Percentiles rank a stretch among this genome's conserved stretches.
phyloP scores from a whole-genome alignment of 2,797 vertebrate species.

The Chaetophractus vellerosus region DNA sequence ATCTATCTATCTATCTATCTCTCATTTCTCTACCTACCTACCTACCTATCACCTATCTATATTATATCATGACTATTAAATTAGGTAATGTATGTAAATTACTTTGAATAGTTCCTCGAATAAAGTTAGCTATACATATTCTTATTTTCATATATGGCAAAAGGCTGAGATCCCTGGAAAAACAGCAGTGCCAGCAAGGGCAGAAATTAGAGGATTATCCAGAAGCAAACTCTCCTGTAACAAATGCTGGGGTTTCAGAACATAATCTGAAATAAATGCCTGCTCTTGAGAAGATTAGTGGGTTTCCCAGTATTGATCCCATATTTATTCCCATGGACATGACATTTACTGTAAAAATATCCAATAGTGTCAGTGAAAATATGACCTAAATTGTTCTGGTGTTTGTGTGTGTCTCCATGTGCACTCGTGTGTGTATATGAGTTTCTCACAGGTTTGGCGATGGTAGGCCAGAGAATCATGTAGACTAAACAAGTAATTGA shows the following conservation, averaged over 20 bases:
- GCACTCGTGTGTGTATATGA: not conserved
- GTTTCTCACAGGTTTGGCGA: not conserved
- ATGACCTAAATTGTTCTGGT: not conserved
- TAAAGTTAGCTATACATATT: not conserved
- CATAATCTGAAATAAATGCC: constrained; percentile 1
- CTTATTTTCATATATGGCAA: constrained; percentile 7
- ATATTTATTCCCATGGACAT: constrained; percentile 1
- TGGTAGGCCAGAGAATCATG: not conserved
- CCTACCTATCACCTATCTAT: too few species aligned
- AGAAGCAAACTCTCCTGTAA: constrained; percentile 20
- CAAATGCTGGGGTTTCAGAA: not conserved
- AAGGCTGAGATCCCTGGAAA: not conserved
- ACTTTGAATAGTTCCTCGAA: not conserved
- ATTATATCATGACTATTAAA: not conserved
- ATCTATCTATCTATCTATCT: too few species aligned
- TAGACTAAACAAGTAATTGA: not conserved
- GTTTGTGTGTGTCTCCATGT: not conserved
- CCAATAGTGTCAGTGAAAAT: not conserved
- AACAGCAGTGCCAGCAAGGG: not conserved
- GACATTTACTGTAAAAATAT: not conserved
- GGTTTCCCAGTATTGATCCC: not conserved
- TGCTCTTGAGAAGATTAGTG: not conserved
- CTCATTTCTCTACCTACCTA: too few species aligned
- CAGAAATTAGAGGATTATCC: constrained; percentile 25
- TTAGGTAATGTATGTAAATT: not conserved